Base-by-base conservation (phyloP, 2,113 vertebrate species). In the Saccopteryx leptura region DNA sequence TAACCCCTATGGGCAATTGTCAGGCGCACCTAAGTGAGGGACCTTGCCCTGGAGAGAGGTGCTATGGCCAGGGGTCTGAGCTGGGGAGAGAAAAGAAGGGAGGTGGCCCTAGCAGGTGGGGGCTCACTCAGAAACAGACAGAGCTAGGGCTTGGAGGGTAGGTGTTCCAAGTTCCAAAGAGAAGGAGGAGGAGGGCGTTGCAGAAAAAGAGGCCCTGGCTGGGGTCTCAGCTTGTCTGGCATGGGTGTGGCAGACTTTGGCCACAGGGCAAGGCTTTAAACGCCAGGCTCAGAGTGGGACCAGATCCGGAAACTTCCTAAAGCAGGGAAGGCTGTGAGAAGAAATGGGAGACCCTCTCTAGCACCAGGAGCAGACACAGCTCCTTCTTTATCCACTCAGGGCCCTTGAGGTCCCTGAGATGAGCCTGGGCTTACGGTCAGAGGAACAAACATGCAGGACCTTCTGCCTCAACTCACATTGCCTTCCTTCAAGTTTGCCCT, bases 291-390 rank as follows among this genome's bases (percentile, higher is more conserved):
- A 88, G 86, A 48, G 69, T 75, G 12, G 60, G 56, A 52, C 17
- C 46, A 15, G 89, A 60, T 15, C 48, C 61, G 10, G 23, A 28
- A 24, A 81, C 72, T 31, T 7, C 15, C 9, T 24, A 69, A 31
- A 18, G 50, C 63, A 11, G 61, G 24, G 63, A 15, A 78, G 69
- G n/a, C 75, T 7, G 28, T 6, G 46, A 60, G 56, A 50, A 60
- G 33, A 39, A 14, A 31, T 12, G 58, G 61, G 39, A 46, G 46
- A n/a, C 23, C 46, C 8, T 21, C 50, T 63, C 33, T 39, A 63
- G 63, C 71, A 4, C 33, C 1, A 18, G 61, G 7, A 12, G 19
- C n/a, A 1, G 2, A 33, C 0, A 1, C 1, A 79, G 5, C 28
- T 28, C 18, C 54, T 12, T 54, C 23, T 21, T 2, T 1, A 2